Evolutionary conservation across 2,113 vertebrate species (phyloP).

Genomic region (Sphyrna mokarran): DNA sequence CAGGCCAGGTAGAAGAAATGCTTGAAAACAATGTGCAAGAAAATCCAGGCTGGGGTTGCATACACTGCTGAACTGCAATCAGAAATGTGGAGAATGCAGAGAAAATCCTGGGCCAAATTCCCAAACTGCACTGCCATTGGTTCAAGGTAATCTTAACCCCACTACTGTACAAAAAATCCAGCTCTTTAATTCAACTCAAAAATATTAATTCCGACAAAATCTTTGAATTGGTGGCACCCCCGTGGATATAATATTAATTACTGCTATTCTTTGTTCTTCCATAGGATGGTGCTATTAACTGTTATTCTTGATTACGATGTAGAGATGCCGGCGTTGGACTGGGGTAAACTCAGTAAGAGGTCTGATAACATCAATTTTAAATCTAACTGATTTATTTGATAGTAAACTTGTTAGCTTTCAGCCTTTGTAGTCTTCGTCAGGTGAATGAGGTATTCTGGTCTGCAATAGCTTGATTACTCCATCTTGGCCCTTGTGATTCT

Average conservation of each 20-base stretch:
- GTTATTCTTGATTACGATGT: not conserved
- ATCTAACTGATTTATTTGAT: too few species aligned
- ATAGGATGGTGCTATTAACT: conserved; percentile 7
- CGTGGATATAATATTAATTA: not conserved
- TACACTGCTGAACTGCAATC: not conserved
- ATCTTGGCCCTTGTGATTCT: not conserved
- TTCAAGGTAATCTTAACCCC: not conserved
- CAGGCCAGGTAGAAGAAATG: not conserved
- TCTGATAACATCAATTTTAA: too few species aligned
- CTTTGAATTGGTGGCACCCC: not conserved
- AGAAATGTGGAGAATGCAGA: not conserved
- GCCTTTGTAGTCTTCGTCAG: too few species aligned
- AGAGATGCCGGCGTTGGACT: too few species aligned
- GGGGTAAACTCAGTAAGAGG: too few species aligned
- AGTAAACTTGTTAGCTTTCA: too few species aligned
- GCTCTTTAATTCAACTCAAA: not conserved
- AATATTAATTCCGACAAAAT: not conserved
- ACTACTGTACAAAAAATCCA: not conserved
- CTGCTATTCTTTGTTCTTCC: not conserved
- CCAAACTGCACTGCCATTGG: not conserved
- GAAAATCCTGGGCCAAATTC: not conserved
- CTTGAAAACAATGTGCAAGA: not conserved
- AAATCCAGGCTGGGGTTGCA: not conserved
- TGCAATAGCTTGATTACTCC: not conserved
- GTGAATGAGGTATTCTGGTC: too few species aligned